phyloP scores from a whole-genome alignment of 2,888 invertebrate genomes.

The Melinaea marsaeus region DNA sequence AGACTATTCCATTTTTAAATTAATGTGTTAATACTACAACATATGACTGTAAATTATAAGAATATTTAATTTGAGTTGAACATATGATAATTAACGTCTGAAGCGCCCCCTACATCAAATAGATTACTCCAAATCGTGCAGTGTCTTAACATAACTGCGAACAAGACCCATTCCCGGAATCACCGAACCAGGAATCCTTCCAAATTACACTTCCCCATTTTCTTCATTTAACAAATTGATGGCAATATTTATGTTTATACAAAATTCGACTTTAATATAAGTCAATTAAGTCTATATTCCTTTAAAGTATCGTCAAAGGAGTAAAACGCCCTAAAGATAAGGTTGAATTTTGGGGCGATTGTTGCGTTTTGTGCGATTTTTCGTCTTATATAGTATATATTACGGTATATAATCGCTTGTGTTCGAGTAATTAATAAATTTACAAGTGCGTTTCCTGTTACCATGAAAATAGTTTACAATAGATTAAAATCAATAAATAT shows the following conservation, averaged over 20 bases:
- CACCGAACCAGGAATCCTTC: conserved; percentile 55
- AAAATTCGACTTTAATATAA: conserved; percentile 44
- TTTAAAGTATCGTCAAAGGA: conserved; percentile 29
- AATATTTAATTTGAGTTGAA: no score
- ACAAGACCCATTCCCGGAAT: conserved; percentile 47
- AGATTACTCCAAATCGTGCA: conserved; percentile 39
- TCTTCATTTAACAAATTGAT: conserved; percentile 78
- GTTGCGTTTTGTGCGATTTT: conserved; percentile 53
- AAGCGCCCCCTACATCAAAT: conserved; percentile 26
- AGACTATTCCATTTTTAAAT: no score
- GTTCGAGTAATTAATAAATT: conserved; percentile 73
- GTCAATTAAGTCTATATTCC: conserved; percentile 50
- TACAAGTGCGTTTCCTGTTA: conserved; percentile 73
- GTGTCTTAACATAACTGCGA: conserved; percentile 51
- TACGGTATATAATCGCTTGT: conserved; percentile 57
- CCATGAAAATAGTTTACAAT: conserved; percentile 22
- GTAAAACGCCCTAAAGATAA: conserved; percentile 69
- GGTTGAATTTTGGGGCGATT: conserved; percentile 60
- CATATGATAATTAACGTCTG: neutral
- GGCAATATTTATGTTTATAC: conserved; percentile 47
- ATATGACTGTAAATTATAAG: no score
- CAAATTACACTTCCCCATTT: conserved; percentile 71
- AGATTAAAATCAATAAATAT: no score
- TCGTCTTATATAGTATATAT: conserved; percentile 56
- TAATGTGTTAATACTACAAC: no score